Evolutionary conservation across 2,113 vertebrate species (phyloP).

Genomic region (Empidonax alnorum): DNA sequence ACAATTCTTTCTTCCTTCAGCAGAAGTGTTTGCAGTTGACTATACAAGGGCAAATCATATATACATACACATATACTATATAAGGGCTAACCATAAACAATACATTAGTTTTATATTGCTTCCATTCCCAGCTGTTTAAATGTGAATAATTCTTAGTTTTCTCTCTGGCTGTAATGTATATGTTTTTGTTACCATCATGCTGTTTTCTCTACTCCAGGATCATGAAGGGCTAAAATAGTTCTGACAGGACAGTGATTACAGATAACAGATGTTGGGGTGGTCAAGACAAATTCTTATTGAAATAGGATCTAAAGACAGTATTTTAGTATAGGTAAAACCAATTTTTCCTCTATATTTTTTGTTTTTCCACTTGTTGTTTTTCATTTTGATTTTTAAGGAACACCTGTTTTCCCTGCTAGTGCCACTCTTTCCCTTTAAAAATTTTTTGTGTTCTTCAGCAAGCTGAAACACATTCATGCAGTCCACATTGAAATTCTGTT

Average conservation of each 20-base stretch:
- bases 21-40: neutral
- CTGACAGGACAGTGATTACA: neutral
- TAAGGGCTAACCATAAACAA: neutral
- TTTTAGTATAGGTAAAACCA: neutral
- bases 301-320: neutral
- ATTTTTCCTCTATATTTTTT: neutral
- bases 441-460: neutral
- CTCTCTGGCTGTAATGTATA: neutral
- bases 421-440: neutral
- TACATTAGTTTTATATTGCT: neutral
- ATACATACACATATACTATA: too few species aligned
- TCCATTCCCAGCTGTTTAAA: neutral
- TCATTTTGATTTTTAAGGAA: neutral
- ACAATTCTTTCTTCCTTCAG: neutral
- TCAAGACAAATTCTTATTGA: neutral
- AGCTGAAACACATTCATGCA: neutral
- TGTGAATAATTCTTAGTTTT: neutral
- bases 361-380: neutral
- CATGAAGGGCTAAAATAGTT: neutral
- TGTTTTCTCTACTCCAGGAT: neutral
- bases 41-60: neutral
- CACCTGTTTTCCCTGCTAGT: neutral
- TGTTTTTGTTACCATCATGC: neutral
- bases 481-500: neutral
- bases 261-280: neutral